phyloP scores from a whole-genome alignment of 2,113 vertebrate genomes.

The Etia nguti region DNA sequence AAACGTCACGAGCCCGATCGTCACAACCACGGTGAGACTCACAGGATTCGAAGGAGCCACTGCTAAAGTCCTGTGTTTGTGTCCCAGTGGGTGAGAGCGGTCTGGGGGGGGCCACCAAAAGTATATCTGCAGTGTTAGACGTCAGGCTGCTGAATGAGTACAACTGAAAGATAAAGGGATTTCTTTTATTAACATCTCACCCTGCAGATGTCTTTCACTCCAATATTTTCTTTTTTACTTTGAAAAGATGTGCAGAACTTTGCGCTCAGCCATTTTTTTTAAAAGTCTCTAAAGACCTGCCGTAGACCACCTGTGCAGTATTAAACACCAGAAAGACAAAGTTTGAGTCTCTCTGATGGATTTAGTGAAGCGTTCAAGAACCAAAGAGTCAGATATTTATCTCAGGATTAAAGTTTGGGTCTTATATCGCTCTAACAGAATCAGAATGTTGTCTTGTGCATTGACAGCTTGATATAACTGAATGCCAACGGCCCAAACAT shows the following conservation, averaged over 20 bases:
- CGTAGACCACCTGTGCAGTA: background rate
- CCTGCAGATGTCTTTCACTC: background rate
- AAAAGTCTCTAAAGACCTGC: background rate
- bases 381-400: background rate
- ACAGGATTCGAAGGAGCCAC: background rate
- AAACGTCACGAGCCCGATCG: background rate
- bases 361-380: background rate
- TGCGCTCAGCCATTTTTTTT: background rate
- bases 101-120: background rate
- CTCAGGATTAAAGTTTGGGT: accelerated
- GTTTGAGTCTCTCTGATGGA: background rate
- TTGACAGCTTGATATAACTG: background rate
- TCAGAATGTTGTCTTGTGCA: background rate
- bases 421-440: background rate
- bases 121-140: background rate
- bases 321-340: background rate
- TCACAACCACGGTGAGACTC: background rate
- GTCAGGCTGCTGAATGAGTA: background rate
- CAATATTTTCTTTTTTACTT: background rate
- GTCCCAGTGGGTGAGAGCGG: background rate
- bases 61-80: background rate
- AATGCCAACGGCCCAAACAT: background rate
- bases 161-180: background rate
- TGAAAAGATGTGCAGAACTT: accelerated
- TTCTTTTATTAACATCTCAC: background rate